phyloP scores from a whole-genome alignment of 2,888 invertebrate genomes.

The Ctenicera cuprea region DNA sequence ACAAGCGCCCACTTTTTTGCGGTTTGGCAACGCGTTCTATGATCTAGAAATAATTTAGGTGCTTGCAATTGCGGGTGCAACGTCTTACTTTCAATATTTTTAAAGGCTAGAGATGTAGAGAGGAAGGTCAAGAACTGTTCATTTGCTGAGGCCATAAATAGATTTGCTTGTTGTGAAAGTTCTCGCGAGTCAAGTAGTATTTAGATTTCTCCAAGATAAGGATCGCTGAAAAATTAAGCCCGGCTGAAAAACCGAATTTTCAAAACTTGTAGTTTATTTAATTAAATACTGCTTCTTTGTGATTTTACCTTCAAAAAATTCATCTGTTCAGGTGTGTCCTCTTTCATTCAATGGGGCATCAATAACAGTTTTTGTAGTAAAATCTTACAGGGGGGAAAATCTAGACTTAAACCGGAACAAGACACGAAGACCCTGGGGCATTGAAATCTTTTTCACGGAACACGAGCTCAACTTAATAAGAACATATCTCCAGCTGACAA shows the following conservation, averaged over 20 bases:
- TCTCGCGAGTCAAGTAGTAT: neutral
- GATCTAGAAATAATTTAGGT: slow-evolving; percentile 16
- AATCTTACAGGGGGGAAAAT: slow-evolving; percentile 1
- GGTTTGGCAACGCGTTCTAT: neutral
- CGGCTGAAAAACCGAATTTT: neutral
- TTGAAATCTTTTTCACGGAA: slow-evolving; percentile 29
- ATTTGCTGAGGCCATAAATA: slow-evolving; percentile 31
- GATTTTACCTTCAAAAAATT: neutral
- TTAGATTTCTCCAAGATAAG: neutral
- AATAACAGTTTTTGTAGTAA: slow-evolving; percentile 24
- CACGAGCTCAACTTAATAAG: slow-evolving; percentile 31
- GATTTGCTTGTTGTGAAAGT: slow-evolving; percentile 36
- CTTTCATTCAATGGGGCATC: neutral
- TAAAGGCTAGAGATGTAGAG: slow-evolving; percentile 7
- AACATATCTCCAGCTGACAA: slow-evolving; percentile 35
- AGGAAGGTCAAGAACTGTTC: slow-evolving; percentile 32
- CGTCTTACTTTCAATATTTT: slow-evolving; percentile 25
- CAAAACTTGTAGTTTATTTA: too few species aligned
- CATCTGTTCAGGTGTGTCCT: neutral
- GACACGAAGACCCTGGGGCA: slow-evolving; percentile 28
- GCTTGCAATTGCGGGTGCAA: slow-evolving; percentile 17
- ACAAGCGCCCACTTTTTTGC: slow-evolving; percentile 1
- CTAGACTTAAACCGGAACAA: slow-evolving; percentile 31
- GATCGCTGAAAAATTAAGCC: neutral
- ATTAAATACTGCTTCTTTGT: neutral